Percentiles rank a stretch among this genome's conserved stretches.
Conservation (phyloP, 2,113 vertebrate genomes). For the Nanorana parkeri region DNA sequence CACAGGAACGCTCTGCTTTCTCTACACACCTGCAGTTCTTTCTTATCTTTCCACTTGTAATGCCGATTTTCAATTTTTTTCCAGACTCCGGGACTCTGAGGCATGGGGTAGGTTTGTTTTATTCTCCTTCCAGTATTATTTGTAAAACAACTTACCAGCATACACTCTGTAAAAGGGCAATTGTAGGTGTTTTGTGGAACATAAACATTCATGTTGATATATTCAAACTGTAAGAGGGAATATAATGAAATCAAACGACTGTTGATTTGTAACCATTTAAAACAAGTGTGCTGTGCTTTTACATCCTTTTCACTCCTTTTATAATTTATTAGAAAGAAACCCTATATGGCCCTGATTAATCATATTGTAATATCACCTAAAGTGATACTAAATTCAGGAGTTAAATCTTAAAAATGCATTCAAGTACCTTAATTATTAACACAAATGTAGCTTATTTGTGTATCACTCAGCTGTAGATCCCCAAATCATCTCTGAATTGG, state of each 20-base stretch:
- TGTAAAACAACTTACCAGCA: background rate
- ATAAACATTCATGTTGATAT: background rate
- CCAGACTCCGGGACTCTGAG: slow-evolving; percentile 86
- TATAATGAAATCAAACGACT: background rate
- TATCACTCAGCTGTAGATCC: no score
- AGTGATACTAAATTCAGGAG: no score
- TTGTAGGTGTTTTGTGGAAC: background rate
- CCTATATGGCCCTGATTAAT: no score
- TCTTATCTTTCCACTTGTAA: slow-evolving; percentile 56
- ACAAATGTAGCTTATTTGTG: no score
- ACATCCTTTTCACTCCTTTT: no score
- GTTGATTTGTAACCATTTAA: background rate
- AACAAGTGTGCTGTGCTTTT: no score
- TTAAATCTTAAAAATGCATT: no score
- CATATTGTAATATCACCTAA: no score
- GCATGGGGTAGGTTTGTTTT: slow-evolving; percentile 83
- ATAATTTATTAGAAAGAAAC: no score
- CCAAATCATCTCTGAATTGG: no score
- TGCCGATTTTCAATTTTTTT: slow-evolving; percentile 84
- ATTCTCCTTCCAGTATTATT: background rate
- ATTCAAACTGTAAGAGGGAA: background rate
- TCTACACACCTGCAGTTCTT: background rate
- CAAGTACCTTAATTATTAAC: no score
- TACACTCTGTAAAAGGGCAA: background rate
- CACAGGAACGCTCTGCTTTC: background rate